Conservation (phyloP, 2,888 invertebrate genomes). For the Aspidiotus destructor region DNA sequence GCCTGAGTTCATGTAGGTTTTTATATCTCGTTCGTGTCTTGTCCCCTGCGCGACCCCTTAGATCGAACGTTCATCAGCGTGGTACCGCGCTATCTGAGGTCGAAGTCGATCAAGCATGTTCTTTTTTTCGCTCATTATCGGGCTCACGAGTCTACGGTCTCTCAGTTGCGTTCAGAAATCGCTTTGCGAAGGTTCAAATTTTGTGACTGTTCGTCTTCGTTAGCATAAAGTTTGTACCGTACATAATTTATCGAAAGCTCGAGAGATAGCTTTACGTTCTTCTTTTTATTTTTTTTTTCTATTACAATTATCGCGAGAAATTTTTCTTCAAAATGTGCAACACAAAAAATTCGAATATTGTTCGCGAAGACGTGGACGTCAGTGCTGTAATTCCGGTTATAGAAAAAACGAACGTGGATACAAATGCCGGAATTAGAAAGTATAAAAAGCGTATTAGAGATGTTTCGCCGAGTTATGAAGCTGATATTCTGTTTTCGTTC, state of each 20-base stretch:
- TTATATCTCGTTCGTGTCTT: constrained; percentile 1
- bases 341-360: too few relatives aligned
- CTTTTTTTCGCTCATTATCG: background rate
- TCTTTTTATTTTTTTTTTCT: too few relatives aligned
- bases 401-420: background rate
- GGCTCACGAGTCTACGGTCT: background rate
- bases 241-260: too few relatives aligned
- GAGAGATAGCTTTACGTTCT: too few relatives aligned
- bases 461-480: constrained; percentile 1
- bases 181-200: constrained; percentile 6
- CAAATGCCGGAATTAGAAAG: background rate
- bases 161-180: background rate
- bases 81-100: background rate
- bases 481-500: constrained; percentile 14
- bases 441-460: background rate
- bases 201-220: too few relatives aligned
- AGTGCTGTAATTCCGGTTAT: too few relatives aligned
- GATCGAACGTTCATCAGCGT: background rate
- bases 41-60: constrained; percentile 12
- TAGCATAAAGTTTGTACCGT: too few relatives aligned
- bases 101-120: constrained; percentile 5
- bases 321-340: too few relatives aligned
- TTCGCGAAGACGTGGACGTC: too few relatives aligned
- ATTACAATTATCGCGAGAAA: too few relatives aligned
- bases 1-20: constrained; percentile 6